Evolutionary conservation across 64 coral and sea anemone species (phyloP).

Genomic region (Pocillopora damicornis): DNA sequence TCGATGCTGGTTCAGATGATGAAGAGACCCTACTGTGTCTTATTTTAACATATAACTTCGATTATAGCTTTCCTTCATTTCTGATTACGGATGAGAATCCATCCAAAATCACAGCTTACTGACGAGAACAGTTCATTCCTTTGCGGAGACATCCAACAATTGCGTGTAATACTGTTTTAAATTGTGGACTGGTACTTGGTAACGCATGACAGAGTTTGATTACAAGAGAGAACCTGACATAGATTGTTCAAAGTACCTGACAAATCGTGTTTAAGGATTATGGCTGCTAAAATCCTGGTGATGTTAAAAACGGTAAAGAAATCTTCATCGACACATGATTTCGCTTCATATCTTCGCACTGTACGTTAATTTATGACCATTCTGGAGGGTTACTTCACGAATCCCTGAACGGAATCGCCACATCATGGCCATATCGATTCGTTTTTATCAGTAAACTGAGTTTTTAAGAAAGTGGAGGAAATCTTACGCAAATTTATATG

Average conservation of each 20-base stretch:
- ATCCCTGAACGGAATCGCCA: no score
- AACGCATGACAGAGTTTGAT: not conserved
- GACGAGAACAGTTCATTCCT: not conserved
- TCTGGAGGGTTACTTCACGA: no score
- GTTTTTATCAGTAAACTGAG: no score
- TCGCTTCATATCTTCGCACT: not conserved
- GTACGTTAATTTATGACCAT: not conserved
- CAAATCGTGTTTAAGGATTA: not conserved
- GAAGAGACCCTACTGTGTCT: not conserved
- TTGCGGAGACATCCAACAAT: not conserved
- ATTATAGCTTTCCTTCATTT: not conserved
- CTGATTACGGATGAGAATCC: not conserved
- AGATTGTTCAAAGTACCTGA: not conserved
- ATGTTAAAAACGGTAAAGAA: no score
- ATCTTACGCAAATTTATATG: no score
- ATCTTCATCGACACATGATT: no score
- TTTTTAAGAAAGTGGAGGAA: no score
- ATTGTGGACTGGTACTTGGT: constrained; percentile 2
- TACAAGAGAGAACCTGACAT: no score
- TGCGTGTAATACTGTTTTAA: not conserved
- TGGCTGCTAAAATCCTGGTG: not conserved
- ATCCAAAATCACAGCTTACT: not conserved
- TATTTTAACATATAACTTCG: not conserved
- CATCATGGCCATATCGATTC: no score
- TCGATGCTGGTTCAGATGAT: not conserved